Evolutionary conservation across 1,140 invertebrate species (phyloP).

Genomic region (Tetraneura akinire): DNA sequence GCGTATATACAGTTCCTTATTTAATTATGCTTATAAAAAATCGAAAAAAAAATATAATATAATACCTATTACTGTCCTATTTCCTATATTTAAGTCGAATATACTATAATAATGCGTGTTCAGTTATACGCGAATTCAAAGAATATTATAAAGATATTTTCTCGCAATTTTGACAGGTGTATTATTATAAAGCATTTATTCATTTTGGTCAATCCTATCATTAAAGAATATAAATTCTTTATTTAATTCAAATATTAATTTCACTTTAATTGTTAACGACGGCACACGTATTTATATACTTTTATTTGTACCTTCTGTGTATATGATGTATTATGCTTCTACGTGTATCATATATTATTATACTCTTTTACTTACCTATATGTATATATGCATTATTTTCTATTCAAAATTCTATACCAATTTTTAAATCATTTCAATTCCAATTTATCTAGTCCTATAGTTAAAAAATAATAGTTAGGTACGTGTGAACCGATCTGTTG

Average conservation of each 20-base stretch:
- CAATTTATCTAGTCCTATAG: too few relatives aligned
- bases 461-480: too few relatives aligned
- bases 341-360: too few relatives aligned
- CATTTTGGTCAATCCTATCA: neutral
- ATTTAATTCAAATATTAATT: neutral
- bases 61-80: neutral
- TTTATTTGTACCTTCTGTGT: too few relatives aligned
- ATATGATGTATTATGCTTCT: too few relatives aligned
- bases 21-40: too few relatives aligned
- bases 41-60: constrained; percentile 10
- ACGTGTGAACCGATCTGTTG: too few relatives aligned
- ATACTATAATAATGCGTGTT: neutral
- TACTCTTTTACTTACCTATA: too few relatives aligned
- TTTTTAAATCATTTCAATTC: too few relatives aligned
- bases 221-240: neutral
- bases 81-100: neutral
- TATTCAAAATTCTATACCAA: too few relatives aligned
- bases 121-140: constrained; percentile 10
- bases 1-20: too few relatives aligned
- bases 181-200: constrained; percentile 12
- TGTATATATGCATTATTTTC: too few relatives aligned
- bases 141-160: constrained; percentile 11
- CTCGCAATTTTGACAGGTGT: constrained; percentile 5
- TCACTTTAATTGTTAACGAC: neutral
- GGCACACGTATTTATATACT: neutral